Evolutionary conservation across 2,113 vertebrate species (phyloP).

Genomic region (Dicentrarchus labrax): DNA sequence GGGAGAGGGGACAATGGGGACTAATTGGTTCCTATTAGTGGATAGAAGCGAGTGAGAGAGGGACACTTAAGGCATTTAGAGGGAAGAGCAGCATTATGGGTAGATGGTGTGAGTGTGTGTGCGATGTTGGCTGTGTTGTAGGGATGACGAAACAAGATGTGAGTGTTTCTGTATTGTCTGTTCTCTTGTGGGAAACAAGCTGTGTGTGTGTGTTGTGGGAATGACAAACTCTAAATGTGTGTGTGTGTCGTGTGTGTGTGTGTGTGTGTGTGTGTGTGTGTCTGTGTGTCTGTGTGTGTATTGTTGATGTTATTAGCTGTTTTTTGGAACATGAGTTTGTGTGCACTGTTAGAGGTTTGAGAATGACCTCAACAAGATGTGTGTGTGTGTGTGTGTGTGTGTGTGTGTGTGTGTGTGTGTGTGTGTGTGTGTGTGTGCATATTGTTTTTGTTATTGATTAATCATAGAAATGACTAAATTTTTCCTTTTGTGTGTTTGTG

Average conservation of each 20-base stretch:
- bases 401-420: neutral
- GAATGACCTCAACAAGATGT: neutral
- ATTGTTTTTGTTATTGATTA: neutral
- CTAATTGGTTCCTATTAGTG: conserved; percentile 77
- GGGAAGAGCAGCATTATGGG: conserved; percentile 61
- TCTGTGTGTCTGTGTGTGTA: neutral
- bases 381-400: neutral
- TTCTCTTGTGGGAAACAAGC: conserved; percentile 49
- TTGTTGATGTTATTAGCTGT: neutral
- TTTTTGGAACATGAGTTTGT: conserved; percentile 10
- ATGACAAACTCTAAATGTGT: neutral
- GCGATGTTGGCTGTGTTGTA: conserved; percentile 14
- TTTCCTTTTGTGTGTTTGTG: neutral
- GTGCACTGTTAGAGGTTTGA: neutral
- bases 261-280: conserved; percentile 17
- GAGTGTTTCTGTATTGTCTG: conserved; percentile 27
- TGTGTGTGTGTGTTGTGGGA: conserved; percentile 36
- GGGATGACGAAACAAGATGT: conserved; percentile 25
- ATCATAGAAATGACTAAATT: neutral
- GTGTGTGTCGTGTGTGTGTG: conserved; percentile 17
- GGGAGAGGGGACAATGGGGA: conserved; percentile 61
- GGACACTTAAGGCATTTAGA: conserved; percentile 54
- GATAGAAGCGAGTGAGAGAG: conserved; percentile 34
- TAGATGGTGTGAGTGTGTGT: conserved; percentile 37
- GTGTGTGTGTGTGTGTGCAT: neutral